Percentiles rank a stretch among this genome's conserved stretches.
phyloP scores from a whole-genome alignment of 2,797 vertebrate species.

The Thalassophryne amazonica region DNA sequence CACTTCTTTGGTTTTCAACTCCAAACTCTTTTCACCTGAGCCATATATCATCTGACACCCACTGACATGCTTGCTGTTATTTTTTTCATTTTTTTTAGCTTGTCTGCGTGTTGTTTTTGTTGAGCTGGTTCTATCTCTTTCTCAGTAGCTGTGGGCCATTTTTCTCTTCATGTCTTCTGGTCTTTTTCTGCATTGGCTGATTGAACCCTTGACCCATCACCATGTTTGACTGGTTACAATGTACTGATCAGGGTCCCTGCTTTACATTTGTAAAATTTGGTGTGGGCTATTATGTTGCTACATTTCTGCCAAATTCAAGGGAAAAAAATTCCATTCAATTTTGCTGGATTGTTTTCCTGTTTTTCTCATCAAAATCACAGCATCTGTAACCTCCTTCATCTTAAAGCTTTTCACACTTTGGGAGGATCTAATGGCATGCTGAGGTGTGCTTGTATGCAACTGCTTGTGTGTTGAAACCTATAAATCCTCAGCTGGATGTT shows the following conservation, averaged over 20 bases:
- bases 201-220: conserved; percentile 27
- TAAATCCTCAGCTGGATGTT: conserved; percentile 26
- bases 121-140: conserved; percentile 5
- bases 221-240: conserved; percentile 5
- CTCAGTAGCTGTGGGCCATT: conserved; percentile 44
- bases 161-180: conserved; percentile 15
- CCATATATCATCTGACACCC: conserved; percentile 12
- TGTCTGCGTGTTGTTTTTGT: conserved; percentile 12
- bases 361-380: background rate
- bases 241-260: background rate
- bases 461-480: conserved; percentile 16
- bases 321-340: no score
- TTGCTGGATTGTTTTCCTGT: background rate
- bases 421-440: background rate
- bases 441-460: background rate
- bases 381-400: background rate
- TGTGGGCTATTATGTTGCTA: background rate
- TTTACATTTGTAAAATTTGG: background rate
- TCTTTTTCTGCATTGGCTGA: conserved; percentile 21
- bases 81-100: conserved; percentile 9
- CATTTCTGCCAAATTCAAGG: background rate
- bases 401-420: background rate
- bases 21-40: conserved; percentile 10
- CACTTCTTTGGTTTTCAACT: conserved; percentile 18
- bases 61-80: conserved; percentile 7